phyloP scores from a whole-genome alignment of 2,888 invertebrate species.

The Cephalotes varians region DNA sequence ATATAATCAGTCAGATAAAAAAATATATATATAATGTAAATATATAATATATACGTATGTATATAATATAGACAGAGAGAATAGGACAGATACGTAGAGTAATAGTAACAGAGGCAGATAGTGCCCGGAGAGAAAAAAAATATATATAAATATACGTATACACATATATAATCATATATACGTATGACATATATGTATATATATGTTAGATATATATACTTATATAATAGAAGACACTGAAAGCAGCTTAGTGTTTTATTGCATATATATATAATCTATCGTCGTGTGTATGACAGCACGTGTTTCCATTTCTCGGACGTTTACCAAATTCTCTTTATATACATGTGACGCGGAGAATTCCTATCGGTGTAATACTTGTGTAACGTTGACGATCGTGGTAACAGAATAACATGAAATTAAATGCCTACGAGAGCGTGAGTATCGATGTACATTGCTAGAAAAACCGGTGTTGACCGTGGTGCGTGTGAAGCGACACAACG shows the following conservation, averaged over 20 bases:
- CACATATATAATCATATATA: constrained; percentile 55
- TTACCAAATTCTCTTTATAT: constrained; percentile 45
- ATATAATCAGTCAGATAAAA: constrained; percentile 69
- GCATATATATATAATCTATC: constrained; percentile 76
- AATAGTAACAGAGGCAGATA: constrained; percentile 78
- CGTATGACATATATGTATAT: constrained; percentile 57
- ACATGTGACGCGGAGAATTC: constrained; percentile 36
- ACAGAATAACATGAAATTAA: constrained; percentile 1
- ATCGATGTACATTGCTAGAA: constrained; percentile 10
- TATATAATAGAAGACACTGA: constrained; percentile 83
- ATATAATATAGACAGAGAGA: constrained; percentile 74
- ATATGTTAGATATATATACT: constrained; percentile 65
- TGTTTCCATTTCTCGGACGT: constrained; percentile 69
- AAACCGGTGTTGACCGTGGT: constrained; percentile 3
- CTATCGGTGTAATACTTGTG: constrained; percentile 32
- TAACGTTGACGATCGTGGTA: constrained; percentile 19
- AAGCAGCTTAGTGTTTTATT: constrained; percentile 85
- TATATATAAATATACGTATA: constrained; percentile 54
- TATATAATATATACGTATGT: constrained; percentile 63
- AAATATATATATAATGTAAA: constrained; percentile 74
- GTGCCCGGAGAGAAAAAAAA: constrained; percentile 77
- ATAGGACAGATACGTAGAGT: constrained; percentile 79
- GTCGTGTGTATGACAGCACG: constrained; percentile 78
- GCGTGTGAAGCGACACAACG: constrained; percentile 37
- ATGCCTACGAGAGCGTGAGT: constrained; percentile 32